Evolutionary conservation across 2,113 vertebrate species (phyloP), one percentile per base, ranked within the genome.

Genomic region (Oreochromis tanganicae): DNA sequence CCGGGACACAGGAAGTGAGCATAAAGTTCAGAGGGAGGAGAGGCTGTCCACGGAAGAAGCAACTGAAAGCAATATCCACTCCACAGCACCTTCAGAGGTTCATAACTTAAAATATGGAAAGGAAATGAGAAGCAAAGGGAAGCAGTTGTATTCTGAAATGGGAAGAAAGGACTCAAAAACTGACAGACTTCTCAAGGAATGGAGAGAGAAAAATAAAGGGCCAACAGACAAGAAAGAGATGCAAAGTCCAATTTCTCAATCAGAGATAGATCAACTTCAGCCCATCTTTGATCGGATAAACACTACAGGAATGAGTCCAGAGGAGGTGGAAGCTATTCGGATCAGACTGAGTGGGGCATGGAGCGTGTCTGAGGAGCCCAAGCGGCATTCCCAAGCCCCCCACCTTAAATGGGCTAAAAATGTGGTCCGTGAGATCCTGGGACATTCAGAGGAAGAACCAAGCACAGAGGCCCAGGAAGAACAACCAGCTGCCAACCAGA

Each of bases 391-490:
- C 55, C 95, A 95, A 89, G 92, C 95, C 29, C 94, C 96, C 9
- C 96, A 97, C 82, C 90, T 97, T 21, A 96, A 95, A 91, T 97
- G 96, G 96, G 96, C 96, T 82, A 95, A 94, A 84, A 92, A 81
- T 24, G 92, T 96, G 19, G 79, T 97, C 19, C 88, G 71, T 4
- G 94, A 95, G 89, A 96, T 96, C 83, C 85, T 97, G 61, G 96
- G 94, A 75, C 29, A 79, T 36, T 93, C 95, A 0, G 95, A 94
- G 4, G 95, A 94, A 3, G 84, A 92, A 48, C 61, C 86, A 4
- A 48, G n/a, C 7, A 8, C 71, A 24, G 83, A 55, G n/a, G 9
- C 4, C 13, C 54, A 4, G 24, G 83, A 34, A 24, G 10, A 66
- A 3, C 86, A 27, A 48, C 68, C 41, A 50, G 19, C 3, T 5